Conservation (phyloP, 92 coral and sea anemone genomes). For the Bergia puertoricense region DNA sequence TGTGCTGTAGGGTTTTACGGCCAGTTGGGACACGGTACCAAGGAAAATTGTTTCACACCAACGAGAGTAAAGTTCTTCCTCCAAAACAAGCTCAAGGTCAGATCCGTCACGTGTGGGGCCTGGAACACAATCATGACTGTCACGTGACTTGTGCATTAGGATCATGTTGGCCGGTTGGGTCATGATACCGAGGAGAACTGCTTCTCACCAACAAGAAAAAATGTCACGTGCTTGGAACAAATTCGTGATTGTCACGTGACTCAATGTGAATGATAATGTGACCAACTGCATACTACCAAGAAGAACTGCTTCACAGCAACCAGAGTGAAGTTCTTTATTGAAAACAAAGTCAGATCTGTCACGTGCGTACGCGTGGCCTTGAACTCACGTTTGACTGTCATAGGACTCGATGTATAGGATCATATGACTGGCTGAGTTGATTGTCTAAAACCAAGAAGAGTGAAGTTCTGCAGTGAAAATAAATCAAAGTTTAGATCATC, state of each 20-base stretch:
- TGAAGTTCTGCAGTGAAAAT: too few species aligned
- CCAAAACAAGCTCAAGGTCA: conserved; percentile 26
- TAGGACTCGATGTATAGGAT: too few species aligned
- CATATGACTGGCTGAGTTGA: too few species aligned
- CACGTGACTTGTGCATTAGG: not conserved
- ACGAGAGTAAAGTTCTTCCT: conserved; percentile 49
- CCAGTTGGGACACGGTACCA: conserved; percentile 84
- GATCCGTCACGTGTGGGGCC: conserved; percentile 27
- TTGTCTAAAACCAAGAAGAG: too few species aligned
- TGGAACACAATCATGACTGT: conserved; percentile 39
- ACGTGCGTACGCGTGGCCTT: too few species aligned
- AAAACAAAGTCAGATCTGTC: too few species aligned
- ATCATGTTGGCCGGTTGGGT: conserved; percentile 27
- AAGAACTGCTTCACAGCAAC: too few species aligned
- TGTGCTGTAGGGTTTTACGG: conserved; percentile 74
- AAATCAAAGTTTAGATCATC: not conserved
- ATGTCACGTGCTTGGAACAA: not conserved
- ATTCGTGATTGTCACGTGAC: conserved; percentile 4
- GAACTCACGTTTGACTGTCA: too few species aligned
- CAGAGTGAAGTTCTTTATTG: not conserved
- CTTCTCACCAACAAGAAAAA: conserved; percentile 49
- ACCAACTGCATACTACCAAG: too few species aligned
- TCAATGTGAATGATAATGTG: too few species aligned
- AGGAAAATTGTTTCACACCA: conserved; percentile 56
- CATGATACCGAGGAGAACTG: not conserved